These are phyloP conservation scores for Stictocephala bisonia DNA, from an alignment of 2,888 invertebrate species.

Conservation along the genomic window DNA sequence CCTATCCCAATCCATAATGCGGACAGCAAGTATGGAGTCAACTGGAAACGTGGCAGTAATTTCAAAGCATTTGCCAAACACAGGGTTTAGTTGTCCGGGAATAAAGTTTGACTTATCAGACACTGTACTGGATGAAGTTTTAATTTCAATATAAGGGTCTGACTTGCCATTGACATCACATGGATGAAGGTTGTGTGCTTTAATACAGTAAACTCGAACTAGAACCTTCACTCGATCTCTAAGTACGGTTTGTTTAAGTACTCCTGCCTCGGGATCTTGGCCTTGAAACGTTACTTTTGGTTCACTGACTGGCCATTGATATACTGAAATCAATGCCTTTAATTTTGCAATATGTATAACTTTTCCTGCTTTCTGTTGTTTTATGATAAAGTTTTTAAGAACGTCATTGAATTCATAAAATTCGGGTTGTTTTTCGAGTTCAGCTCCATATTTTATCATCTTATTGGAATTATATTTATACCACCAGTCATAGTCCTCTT, in stretches of 20 bases:
- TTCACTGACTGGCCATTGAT: slow-evolving; percentile 64
- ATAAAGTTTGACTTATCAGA: slow-evolving; percentile 78
- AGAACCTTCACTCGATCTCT: slow-evolving; percentile 73
- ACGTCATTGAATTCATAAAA: slow-evolving; percentile 37
- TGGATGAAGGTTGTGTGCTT: slow-evolving; percentile 77
- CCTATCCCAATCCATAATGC: slow-evolving; percentile 81
- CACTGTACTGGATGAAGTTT: slow-evolving; percentile 73
- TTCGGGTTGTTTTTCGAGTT: slow-evolving; percentile 20
- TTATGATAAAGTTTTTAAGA: slow-evolving; percentile 34
- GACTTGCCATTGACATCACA: slow-evolving; percentile 76
- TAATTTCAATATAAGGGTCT: slow-evolving; percentile 81
- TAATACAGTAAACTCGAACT: slow-evolving; percentile 81
- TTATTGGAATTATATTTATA: slow-evolving; percentile 64
- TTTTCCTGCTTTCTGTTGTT: not conserved
- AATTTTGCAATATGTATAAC: not conserved
- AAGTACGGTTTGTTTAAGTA: slow-evolving; percentile 72
- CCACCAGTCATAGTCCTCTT: slow-evolving; percentile 69
- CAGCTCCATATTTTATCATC: slow-evolving; percentile 1
- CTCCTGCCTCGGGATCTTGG: slow-evolving; percentile 70
- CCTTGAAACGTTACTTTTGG: slow-evolving; percentile 66
- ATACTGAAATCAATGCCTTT: slow-evolving; percentile 16
- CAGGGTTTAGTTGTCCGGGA: slow-evolving; percentile 80
- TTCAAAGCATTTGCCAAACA: slow-evolving; percentile 86
- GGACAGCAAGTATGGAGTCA: slow-evolving; percentile 78
- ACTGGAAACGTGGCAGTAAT: slow-evolving; percentile 78